phyloP scores from a whole-genome alignment of 2,113 vertebrate genomes.

The Cyphomyrus discorhynchus region DNA sequence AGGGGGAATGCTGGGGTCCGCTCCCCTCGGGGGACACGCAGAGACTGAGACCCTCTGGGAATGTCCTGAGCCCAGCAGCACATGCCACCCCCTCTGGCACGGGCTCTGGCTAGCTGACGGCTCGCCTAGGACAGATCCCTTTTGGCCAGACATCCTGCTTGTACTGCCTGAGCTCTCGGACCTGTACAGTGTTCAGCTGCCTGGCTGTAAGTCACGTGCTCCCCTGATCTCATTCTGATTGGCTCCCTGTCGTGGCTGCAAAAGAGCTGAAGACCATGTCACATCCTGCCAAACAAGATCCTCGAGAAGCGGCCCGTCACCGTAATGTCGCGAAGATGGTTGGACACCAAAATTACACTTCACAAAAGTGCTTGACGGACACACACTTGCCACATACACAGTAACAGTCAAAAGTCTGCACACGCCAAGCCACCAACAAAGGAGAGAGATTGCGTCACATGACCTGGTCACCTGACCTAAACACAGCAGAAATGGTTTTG shows the following conservation, averaged over 20 bases:
- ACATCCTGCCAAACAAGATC: not conserved
- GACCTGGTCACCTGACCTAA: not conserved
- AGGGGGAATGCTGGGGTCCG: not conserved
- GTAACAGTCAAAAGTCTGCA: not conserved
- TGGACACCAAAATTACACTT: not conserved
- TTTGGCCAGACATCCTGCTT: not conserved
- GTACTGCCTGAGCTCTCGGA: not conserved
- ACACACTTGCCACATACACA: not conserved
- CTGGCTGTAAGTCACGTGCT: not conserved
- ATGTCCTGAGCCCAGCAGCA: not conserved
- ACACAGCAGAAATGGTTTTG: accelerated
- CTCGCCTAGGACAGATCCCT: not conserved
- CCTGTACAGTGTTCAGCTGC: not conserved
- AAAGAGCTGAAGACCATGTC: not conserved
- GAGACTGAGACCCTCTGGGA: not conserved
- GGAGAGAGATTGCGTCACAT: not conserved
- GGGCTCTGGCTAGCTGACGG: not conserved
- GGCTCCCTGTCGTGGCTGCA: not conserved
- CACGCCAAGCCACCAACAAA: not conserved
- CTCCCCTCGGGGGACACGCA: not conserved
- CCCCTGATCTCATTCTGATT: not conserved
- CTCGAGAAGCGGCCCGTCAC: not conserved
- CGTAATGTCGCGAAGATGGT: not conserved
- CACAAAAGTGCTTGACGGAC: not conserved
- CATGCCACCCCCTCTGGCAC: not conserved